Evolutionary conservation across 2,888 invertebrate genomes (phyloP), one percentile per base, ranked within the genome.

Genomic region (Apomyelois bistriatella): DNA sequence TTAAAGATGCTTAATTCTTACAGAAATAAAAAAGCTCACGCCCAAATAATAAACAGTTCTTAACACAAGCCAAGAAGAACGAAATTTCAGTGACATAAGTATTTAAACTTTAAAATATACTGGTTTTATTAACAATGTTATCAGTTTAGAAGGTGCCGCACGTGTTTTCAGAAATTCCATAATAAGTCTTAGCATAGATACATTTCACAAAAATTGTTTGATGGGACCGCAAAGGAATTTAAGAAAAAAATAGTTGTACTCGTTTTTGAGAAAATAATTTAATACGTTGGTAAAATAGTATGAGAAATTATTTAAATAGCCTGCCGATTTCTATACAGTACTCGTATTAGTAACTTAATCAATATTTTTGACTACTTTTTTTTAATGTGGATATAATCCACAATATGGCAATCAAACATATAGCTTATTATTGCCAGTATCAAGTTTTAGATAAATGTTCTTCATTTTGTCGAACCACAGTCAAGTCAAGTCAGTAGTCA

Each of bases 181-280:
- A 28, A 40, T 50, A 50, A 41, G 38, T 40, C 38, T 30, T 42
- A 50, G 15, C 32, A 46, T 49, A 54, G 57, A 58, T 59, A 57
- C 53, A 54, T 61, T 59, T 58, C 59, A 59, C 49, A 41, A 41
- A 38, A n/a, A n/a, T 48, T 12, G 36, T 40, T 41, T 50, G 49
- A 50, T 50, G 32, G 13, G 4, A 41, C 49, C 49, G 49, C 48
- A 38, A 16, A 15, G 32, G 13, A 46, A 46, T 32, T 32, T 7
- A 9, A 1, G 2, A 28, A 12, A 30, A 46, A 46, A 32, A 16
- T 1, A 16, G 6, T 15, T 15, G 13, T 13, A 3, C n/a, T n/a
- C 2, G 22, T 22, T 22, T 22, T 3, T 22, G 22, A 3, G 22
- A 2, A 22, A 22, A 22, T 22, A 22, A 5, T 22, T 22, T 22